These are phyloP conservation scores for Epizoanthus ramosus DNA, from an alignment of 92 coral and sea anemone genomes.

Conservation along the genomic window DNA sequence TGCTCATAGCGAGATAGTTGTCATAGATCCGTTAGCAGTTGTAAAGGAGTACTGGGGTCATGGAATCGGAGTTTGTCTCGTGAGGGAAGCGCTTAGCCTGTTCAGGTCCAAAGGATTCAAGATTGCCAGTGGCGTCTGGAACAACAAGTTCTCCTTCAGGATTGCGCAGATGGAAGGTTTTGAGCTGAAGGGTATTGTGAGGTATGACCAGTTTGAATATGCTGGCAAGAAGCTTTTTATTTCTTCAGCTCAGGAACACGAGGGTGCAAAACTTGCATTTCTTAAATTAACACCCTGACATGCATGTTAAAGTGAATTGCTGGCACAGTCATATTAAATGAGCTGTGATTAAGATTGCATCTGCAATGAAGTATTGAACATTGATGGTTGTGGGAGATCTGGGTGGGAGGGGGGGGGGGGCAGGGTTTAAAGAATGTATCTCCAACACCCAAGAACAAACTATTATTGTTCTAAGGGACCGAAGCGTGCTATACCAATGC, in stretches of 20 bases:
- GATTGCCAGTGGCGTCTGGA: not conserved
- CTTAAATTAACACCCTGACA: not conserved
- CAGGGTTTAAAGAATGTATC: too few relatives aligned
- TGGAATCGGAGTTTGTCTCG: not conserved
- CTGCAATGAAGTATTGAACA: too few relatives aligned
- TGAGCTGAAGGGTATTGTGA: not conserved
- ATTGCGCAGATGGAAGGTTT: conserved; percentile 8
- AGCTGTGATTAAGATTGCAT: too few relatives aligned
- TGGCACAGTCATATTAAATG: too few relatives aligned
- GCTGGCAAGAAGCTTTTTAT: not conserved
- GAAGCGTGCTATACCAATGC: too few relatives aligned
- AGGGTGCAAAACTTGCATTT: conserved; percentile 3
- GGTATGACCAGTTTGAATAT: conserved; percentile 8
- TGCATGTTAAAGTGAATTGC: too few relatives aligned
- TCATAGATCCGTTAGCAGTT: not conserved
- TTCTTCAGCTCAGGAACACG: conserved; percentile 4
- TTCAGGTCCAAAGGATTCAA: not conserved
- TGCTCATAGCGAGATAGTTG: not conserved
- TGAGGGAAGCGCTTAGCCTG: not conserved
- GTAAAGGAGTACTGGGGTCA: not conserved
- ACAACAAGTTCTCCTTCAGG: not conserved
- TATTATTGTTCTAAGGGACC: too few relatives aligned
- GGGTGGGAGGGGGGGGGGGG: too few relatives aligned
- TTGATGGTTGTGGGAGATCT: too few relatives aligned
- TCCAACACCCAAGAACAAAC: too few relatives aligned